phyloP scores from a whole-genome alignment of 1,140 invertebrate genomes.

The Philopotamus ludificatus region DNA sequence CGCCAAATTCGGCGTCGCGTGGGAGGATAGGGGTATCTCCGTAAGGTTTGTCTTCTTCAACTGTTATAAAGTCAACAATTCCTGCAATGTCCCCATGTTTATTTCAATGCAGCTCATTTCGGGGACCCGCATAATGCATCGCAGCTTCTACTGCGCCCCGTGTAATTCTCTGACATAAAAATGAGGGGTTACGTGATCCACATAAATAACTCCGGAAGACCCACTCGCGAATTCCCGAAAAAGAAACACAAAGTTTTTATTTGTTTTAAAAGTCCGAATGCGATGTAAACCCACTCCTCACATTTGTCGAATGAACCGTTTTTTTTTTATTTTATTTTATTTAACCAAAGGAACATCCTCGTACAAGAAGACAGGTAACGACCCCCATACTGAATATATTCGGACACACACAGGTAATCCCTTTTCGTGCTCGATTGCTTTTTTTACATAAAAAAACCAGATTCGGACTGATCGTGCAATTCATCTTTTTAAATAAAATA shows the following conservation, averaged over 20 bases:
- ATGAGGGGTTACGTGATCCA: conserved; percentile 21
- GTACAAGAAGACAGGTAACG: neutral
- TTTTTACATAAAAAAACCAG: no score
- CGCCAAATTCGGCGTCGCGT: neutral
- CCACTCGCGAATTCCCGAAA: conserved; percentile 7
- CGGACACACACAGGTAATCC: neutral
- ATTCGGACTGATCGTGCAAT: no score
- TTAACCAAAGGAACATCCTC: neutral
- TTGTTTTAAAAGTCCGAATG: conserved; percentile 33
- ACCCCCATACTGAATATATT: neutral
- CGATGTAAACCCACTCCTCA: conserved; percentile 31
- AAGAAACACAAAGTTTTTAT: conserved; percentile 18
- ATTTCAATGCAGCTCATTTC: conserved; percentile 25
- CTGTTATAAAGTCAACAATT: conserved; percentile 10
- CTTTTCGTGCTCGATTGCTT: neutral
- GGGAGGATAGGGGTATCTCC: neutral
- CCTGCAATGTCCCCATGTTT: neutral
- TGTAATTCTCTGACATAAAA: conserved; percentile 32
- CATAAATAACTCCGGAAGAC: conserved; percentile 34
- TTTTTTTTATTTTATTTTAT: conserved; percentile 8
- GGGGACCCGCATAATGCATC: conserved; percentile 31
- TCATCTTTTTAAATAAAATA: no score
- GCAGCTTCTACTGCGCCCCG: conserved; percentile 1
- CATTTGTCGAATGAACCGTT: conserved; percentile 12
- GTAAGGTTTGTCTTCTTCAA: neutral